phyloP scores from a whole-genome alignment of 2,113 vertebrate genomes.

The Percina caprodes region DNA sequence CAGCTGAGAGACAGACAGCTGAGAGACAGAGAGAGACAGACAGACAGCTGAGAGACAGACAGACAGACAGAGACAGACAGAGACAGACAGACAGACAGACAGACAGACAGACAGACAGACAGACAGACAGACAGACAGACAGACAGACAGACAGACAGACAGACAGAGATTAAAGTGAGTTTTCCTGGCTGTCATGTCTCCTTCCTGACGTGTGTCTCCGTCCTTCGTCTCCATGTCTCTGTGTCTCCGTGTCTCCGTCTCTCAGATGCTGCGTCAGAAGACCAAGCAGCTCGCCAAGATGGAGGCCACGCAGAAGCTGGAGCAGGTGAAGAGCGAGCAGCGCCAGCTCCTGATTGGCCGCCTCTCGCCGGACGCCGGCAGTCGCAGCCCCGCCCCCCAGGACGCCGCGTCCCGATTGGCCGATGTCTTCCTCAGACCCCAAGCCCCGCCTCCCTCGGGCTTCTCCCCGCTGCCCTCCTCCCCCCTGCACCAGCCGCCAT shows the following conservation, averaged over 20 bases:
- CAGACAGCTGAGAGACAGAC: too few species aligned
- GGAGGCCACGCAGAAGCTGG: constrained; percentile 95
- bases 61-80: too few species aligned
- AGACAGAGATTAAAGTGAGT: too few species aligned
- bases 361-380: constrained; percentile 84
- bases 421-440: constrained; percentile 93
- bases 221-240: not conserved
- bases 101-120: too few species aligned
- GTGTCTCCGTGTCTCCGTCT: not conserved
- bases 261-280: constrained; percentile 96
- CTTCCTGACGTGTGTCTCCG: not conserved
- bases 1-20: too few species aligned
- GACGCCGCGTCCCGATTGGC: constrained; percentile 70
- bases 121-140: too few species aligned
- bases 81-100: too few species aligned
- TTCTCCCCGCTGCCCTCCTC: constrained; percentile 83
- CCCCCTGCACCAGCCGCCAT: constrained; percentile 85
- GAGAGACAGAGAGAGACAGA: too few species aligned
- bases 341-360: constrained; percentile 85
- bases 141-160: too few species aligned
- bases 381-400: constrained; percentile 86
- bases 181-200: too few species aligned
- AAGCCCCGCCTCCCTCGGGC: constrained; percentile 87
- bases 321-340: constrained; percentile 96
- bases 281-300: constrained; percentile 98